These are phyloP conservation scores for Scleropages formosus DNA, from an alignment of 2,797 vertebrate species.

Conservation along the genomic window DNA sequence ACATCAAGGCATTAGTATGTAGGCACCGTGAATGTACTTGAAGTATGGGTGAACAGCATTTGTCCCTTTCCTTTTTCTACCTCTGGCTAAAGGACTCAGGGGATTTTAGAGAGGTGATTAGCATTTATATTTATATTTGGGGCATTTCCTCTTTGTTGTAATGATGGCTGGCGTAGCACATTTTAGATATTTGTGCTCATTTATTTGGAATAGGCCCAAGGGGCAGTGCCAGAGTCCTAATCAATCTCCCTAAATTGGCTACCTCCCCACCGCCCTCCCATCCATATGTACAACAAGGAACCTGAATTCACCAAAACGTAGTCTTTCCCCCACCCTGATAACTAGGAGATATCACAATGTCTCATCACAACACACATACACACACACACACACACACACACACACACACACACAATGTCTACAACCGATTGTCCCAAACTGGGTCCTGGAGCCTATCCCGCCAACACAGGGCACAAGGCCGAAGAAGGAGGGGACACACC, in stretches of 20 bases:
- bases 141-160: slow-evolving; percentile 44
- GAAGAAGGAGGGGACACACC: too few species aligned
- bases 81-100: slow-evolving; percentile 4
- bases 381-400: too few species aligned
- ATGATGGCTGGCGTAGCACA: slow-evolving; percentile 51
- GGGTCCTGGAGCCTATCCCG: too few species aligned
- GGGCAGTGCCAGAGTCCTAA: slow-evolving; percentile 51
- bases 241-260: slow-evolving; percentile 48
- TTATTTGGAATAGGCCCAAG: slow-evolving; percentile 52
- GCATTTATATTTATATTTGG: slow-evolving; percentile 73
- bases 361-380: slow-evolving; percentile 67
- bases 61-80: slow-evolving; percentile 4
- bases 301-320: slow-evolving; percentile 17
- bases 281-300: background rate
- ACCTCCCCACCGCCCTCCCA: background rate
- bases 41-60: background rate
- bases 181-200: slow-evolving; percentile 49
- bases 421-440: too few species aligned
- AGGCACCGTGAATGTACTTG: background rate
- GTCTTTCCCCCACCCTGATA: slow-evolving; percentile 51
- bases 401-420: too few species aligned
- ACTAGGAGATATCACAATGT: slow-evolving; percentile 65
- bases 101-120: slow-evolving; percentile 68
- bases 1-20: background rate
- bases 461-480: too few species aligned